Evolutionary conservation across 2,888 invertebrate genomes (phyloP), one percentile per base, ranked within the genome.

Genomic region (Drosophila mayaguana): DNA sequence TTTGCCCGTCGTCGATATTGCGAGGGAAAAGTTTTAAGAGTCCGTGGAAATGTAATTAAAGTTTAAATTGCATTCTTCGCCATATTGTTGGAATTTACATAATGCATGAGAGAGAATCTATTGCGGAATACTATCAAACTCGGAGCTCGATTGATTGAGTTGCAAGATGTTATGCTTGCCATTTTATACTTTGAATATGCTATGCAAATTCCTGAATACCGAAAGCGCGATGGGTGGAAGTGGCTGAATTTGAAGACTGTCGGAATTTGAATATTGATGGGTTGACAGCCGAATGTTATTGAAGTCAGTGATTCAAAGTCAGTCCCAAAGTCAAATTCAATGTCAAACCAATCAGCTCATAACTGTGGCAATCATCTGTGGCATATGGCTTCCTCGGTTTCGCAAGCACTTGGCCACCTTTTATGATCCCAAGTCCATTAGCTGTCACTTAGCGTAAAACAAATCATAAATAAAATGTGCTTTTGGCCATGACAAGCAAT

Each of bases 31-130:
- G 55, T 81, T 79, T 43, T 20, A 20, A 20, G 57, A 46, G 66
- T 72, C 62, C 59, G 75, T 77, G 67, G 70, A 69, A 88, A 85
- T 80, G 81, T 72, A 88, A 83, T 85, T 83, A 88, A 80, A 82
- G 86, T 88, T 85, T 65, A 75, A 88, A 75, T 78, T 83, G 80
- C 80, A 69, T 74, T 71, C 82, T 63, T 65, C 62, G 57, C 57
- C 51, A 55, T 74, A 40, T 67, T 43, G 42, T 60, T 34, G 63
- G 45, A 61, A 76, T 83, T 80, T 85, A 53, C 73, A 85, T 79
- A 67, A 84, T 81, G 63, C 70, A 84, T 74, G 38, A 46, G 72
- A 81, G 71, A 53, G 42, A 71, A 66, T 78, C 75, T 69, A 20
- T 57, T 57, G 60, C 38, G 54, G 40, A 38, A 51, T 55, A 78